Evolutionary conservation across 2,888 invertebrate genomes (phyloP).

Genomic region (Choristoneura rosaceana): DNA sequence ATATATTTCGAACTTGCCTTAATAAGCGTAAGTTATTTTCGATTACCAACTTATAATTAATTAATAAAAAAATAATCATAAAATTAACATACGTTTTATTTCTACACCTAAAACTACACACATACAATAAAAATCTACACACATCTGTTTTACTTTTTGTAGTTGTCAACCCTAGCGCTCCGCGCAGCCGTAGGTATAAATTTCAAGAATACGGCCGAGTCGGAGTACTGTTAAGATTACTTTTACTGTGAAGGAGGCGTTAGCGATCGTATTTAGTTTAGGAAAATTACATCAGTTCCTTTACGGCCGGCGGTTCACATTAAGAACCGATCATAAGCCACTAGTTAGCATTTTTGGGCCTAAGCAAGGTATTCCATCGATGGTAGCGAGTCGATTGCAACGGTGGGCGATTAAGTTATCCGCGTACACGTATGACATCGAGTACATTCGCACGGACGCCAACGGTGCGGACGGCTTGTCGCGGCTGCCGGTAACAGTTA

Average conservation of each 20-base stretch:
- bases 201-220: too few species aligned
- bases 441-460: neutral
- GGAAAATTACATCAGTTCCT: neutral
- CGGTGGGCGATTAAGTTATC: neutral
- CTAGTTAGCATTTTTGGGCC: neutral
- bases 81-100: too few species aligned
- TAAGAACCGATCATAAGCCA: neutral
- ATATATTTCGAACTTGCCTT: too few species aligned
- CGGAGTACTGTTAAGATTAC: too few species aligned
- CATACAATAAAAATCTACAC: too few species aligned
- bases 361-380: neutral
- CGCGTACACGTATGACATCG: neutral
- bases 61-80: too few species aligned
- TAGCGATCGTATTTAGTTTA: neutral
- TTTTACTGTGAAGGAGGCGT: constrained; percentile 1
- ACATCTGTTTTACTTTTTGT: too few species aligned
- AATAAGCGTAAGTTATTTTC: too few species aligned
- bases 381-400: neutral
- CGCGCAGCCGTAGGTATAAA: too few species aligned
- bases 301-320: neutral
- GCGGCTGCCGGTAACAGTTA: neutral
- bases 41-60: too few species aligned
- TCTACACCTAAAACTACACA: too few species aligned
- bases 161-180: too few species aligned
- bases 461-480: neutral